Evolutionary conservation across 2,113 vertebrate species (phyloP).

Genomic region (Chlamydotis undulata): DNA sequence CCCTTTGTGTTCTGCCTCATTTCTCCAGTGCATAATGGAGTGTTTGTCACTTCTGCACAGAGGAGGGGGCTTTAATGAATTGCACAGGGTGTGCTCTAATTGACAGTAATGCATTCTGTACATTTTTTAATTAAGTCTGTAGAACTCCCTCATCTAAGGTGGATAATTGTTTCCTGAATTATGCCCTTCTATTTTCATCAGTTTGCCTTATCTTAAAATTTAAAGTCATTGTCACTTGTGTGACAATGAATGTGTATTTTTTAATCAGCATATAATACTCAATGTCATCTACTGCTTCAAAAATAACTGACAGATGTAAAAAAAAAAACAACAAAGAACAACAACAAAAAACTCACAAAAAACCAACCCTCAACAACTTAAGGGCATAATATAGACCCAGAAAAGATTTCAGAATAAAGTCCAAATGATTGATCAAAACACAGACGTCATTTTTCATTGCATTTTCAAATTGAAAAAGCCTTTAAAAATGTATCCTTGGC

Average conservation of each 20-base stretch:
- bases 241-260: not conserved
- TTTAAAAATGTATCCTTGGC: not conserved
- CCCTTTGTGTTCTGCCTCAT: slow-evolving; percentile 21
- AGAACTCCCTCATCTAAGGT: slow-evolving; percentile 44
- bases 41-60: slow-evolving; percentile 17
- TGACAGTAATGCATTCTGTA: slow-evolving; percentile 57
- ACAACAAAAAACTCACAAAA: not conserved
- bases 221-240: not conserved
- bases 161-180: slow-evolving; percentile 57
- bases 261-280: not conserved
- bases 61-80: slow-evolving; percentile 46
- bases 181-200: slow-evolving; percentile 36
- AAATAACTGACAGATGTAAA: not conserved
- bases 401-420: not conserved
- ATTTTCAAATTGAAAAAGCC: not conserved
- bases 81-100: slow-evolving; percentile 42
- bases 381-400: not conserved
- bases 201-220: slow-evolving; percentile 8
- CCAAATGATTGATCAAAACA: not conserved
- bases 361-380: too few species aligned
- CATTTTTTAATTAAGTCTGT: slow-evolving; percentile 59
- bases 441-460: not conserved
- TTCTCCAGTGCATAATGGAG: slow-evolving; percentile 3
- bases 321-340: not conserved
- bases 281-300: not conserved